Conservation (phyloP, 2,888 invertebrate species). For the Lasioglossum zephyrum region DNA sequence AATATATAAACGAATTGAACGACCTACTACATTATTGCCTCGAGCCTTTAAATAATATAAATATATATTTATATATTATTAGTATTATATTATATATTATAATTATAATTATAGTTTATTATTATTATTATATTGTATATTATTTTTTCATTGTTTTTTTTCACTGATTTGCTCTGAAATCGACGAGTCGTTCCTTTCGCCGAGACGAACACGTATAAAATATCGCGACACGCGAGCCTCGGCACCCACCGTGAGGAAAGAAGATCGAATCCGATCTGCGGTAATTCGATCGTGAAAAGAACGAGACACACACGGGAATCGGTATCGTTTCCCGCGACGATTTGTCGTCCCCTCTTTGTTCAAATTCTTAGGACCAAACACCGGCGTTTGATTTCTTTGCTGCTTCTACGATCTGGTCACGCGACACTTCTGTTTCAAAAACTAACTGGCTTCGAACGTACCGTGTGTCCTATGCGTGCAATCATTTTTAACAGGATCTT, state of each 20-base stretch:
- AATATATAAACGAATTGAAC: too few species aligned
- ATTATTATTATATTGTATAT: too few species aligned
- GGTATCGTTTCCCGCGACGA: constrained; percentile 48
- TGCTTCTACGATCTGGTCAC: not conserved
- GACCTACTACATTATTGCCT: too few species aligned
- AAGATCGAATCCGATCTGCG: constrained; percentile 61
- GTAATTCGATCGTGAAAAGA: constrained; percentile 56
- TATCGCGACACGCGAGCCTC: constrained; percentile 57
- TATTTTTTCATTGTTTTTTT: too few species aligned
- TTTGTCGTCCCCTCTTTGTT: constrained; percentile 25
- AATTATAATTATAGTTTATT: too few species aligned
- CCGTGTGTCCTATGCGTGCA: not conserved
- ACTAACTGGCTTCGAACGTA: not conserved
- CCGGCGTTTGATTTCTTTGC: not conserved
- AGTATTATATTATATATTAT: too few species aligned
- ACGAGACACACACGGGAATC: constrained; percentile 37
- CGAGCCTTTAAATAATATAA: too few species aligned
- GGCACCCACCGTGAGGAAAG: constrained; percentile 42
- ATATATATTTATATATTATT: too few species aligned
- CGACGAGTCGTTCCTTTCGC: constrained; percentile 6
- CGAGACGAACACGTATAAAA: constrained; percentile 43
- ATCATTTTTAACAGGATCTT: not conserved
- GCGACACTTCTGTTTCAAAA: not conserved
- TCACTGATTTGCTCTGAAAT: too few species aligned
- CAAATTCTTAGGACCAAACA: constrained; percentile 26